These are phyloP conservation scores for Pomatorhinus ruficollis DNA, from an alignment of 2,113 vertebrate genomes.

Conservation along the genomic window DNA sequence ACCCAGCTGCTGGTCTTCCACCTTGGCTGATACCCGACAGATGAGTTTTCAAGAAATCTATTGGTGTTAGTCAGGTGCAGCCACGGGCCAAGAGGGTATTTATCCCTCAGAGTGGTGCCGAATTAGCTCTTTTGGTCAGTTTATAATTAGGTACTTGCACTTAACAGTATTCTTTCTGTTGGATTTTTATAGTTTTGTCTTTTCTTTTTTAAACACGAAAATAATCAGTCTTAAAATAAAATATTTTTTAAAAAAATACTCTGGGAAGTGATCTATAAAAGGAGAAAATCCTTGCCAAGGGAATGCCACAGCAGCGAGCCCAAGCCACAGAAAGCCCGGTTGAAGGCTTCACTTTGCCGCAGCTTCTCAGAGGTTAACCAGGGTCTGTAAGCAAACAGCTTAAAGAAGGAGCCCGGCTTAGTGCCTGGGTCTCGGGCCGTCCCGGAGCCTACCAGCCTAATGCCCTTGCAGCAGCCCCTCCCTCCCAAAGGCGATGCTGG, in stretches of 20 bases:
- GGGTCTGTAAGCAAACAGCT: slow-evolving; percentile 61
- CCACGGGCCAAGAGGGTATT: background rate
- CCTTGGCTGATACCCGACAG: background rate
- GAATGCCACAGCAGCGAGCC: background rate
- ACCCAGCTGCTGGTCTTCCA: background rate
- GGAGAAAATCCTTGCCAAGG: background rate
- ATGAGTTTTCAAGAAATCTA: background rate
- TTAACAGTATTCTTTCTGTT: slow-evolving; percentile 41
- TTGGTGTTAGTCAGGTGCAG: background rate
- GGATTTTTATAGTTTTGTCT: slow-evolving; percentile 38
- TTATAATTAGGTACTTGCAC: slow-evolving; percentile 13
- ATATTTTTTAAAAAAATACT: background rate
- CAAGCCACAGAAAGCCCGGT: background rate
- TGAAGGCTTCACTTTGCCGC: background rate
- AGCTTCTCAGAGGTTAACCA: slow-evolving; percentile 55
- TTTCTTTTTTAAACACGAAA: slow-evolving; percentile 14
- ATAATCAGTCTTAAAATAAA: slow-evolving; percentile 52
- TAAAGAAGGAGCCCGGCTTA: slow-evolving; percentile 56
- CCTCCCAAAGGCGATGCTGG: background rate
- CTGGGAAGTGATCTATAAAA: slow-evolving; percentile 15
- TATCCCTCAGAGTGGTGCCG: background rate
- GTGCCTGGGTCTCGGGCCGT: slow-evolving; percentile 6
- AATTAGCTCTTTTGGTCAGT: slow-evolving; percentile 21
- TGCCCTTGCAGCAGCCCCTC: slow-evolving; percentile 20
- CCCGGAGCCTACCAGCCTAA: background rate